Evolutionary conservation across 2,888 invertebrate species (phyloP), one percentile per base, ranked within the genome.

Genomic region (Uropetala carovei): DNA sequence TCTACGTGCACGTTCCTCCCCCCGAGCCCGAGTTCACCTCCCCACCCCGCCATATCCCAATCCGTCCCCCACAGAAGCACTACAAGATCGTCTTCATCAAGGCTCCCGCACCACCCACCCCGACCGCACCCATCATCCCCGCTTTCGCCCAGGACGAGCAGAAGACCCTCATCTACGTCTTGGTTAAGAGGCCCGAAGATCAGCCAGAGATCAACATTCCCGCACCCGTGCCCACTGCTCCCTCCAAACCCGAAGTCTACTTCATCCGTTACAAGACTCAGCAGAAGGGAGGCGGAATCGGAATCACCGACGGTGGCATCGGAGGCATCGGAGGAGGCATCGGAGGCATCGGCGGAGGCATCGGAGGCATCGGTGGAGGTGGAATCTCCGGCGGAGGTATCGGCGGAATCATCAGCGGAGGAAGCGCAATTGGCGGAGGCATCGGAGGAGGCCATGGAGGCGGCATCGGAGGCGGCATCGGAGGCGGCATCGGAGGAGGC

Each of bases 31-130:
- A 95, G 10, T 97, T 97, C 94, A 96, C 96, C 94, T 96, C 96
- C 94, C 96, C 96, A 92, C 96, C 96, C 93, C 96, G 97, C 94
- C 96, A 97, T 92, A 96, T 97, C 94, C 95, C 95, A 9, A 96
- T 96, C 27, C 96, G 97, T 0, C 97, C 97, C 91, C 96, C 98
- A 86, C 98, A 98, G 95, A 98, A 98, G 94, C 98, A 98, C 95
- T 98, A 98, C 96, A 98, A 98, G 95, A 98, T 98, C 95, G 98
- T 98, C 95, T 98, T 98, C 96, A 98, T 98, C 95, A 98, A 98
- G 96, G 98, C 98, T 92, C 98, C 98, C 94, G 97, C 98, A 94
- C 97, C 98, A 93, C 98, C 98, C 93, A 97, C 97, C 93, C 98
- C 98, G 93, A 97, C 97, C 93, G 98, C 97, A 0, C 98, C 98